Base-by-base conservation (phyloP, 2,797 vertebrate genomes). In the Ataeniobius toweri region DNA sequence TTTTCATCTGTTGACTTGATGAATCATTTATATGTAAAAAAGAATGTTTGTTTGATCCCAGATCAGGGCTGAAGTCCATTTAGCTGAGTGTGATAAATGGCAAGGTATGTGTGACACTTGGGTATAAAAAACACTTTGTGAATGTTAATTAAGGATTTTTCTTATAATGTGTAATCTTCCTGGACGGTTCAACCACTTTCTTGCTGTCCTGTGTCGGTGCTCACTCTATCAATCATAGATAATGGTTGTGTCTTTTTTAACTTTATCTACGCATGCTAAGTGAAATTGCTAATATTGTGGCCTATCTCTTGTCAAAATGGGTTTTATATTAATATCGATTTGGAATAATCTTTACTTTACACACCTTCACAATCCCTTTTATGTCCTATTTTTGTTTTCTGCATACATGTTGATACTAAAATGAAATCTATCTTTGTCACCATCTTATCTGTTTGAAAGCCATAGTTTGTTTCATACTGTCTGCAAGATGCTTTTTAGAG, bases 401-500 rank as follows among this genome's bases (percentile, higher is more conserved):
- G 76, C 71, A 74, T 84, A 83, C 78, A 65, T 65, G 31, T 26
- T 73, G 59, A 86, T 85, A 61, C 76, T 50, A 65, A 91, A 89
- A 75, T 58, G 10, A 83, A 77, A 73, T 81, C 39, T 44, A 12
- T 18, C 72, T 80, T 78, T 80, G 77, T 77, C 67, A 28, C 80
- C 68, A 85, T 56, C 80, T 84, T 88, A 85, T 88, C 76, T 75
- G 69, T 80, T 63, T 51, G 59, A 78, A 82, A 86, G 75, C 18
- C 79, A 74, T 70, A 87, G 83, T 63, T 76, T 83, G 73, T 76
- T 24, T 59, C 73, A 72, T 55, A 65, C 75, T 81, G 82, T 85
- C 75, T 77, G 28, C 84, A 61, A 85, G 80, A 75, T 80, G 70
- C 10, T 80, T 84, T 85, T 26, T 55, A 6, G 16, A 8, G 78